Percentiles rank a stretch among this genome's conserved stretches.
Conservation (phyloP, 2,888 invertebrate genomes). For the Rhabditophanes sp. region DNA sequence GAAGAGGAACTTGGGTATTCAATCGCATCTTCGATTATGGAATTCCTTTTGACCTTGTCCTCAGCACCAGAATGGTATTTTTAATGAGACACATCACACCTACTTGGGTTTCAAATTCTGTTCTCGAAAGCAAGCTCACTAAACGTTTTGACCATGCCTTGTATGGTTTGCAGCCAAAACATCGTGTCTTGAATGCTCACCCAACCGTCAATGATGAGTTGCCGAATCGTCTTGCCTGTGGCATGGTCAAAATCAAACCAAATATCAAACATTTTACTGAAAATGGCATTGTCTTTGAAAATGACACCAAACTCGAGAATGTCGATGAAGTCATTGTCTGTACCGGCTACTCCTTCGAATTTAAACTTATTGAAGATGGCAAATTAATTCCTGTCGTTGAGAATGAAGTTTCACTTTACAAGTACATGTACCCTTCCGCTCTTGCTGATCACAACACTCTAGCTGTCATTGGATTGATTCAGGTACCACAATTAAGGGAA, state of each 20-base stretch:
- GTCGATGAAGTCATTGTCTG: slow-evolving; percentile 44
- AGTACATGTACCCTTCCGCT: slow-evolving; percentile 37
- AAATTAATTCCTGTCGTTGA: slow-evolving; percentile 23
- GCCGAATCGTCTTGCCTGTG: slow-evolving; percentile 46
- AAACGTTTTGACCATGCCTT: slow-evolving; percentile 39
- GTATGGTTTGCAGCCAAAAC: slow-evolving; percentile 45
- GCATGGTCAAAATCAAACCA: slow-evolving; percentile 21
- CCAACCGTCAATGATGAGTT: slow-evolving; percentile 47
- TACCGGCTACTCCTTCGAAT: slow-evolving; percentile 47
- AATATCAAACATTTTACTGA: slow-evolving; percentile 31
- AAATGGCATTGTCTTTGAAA: slow-evolving; percentile 24
- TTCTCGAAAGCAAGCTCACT: slow-evolving; percentile 11
- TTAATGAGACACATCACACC: slow-evolving; percentile 10
- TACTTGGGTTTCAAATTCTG: slow-evolving; percentile 1
- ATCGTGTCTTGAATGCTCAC: slow-evolving; percentile 23
- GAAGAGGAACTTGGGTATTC: slow-evolving; percentile 49
- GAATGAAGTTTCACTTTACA: slow-evolving; percentile 43
- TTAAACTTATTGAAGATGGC: slow-evolving; percentile 42
- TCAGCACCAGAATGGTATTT: slow-evolving; percentile 9
- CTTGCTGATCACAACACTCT: slow-evolving; percentile 44
- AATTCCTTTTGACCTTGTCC: slow-evolving; percentile 11
- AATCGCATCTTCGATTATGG: slow-evolving; percentile 45
- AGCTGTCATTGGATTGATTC: slow-evolving; percentile 48
- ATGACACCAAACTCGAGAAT: slow-evolving; percentile 21
- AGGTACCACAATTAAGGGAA: slow-evolving; percentile 24